These are phyloP conservation scores for Orchestia grillus DNA, from an alignment of 1,140 invertebrate species.

Conservation along the genomic window DNA sequence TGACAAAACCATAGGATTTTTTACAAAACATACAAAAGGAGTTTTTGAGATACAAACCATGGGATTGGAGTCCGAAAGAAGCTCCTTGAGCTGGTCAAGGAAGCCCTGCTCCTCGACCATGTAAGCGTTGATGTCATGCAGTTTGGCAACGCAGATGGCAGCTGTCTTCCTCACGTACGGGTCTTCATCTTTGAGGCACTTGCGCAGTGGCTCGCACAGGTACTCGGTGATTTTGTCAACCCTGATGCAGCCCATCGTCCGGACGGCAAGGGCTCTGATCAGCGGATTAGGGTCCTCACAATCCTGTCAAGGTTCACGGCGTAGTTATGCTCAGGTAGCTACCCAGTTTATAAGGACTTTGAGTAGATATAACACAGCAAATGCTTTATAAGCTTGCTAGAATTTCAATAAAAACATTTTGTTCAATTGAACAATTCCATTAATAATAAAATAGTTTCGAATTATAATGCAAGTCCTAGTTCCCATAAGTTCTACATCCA, in stretches of 20 bases:
- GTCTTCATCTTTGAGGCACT: slow-evolving; percentile 99
- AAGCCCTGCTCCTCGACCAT: slow-evolving; percentile 99
- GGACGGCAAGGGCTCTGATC: slow-evolving; percentile 96
- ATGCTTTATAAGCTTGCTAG: too few species aligned
- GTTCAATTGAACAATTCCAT: too few species aligned
- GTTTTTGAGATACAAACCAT: slow-evolving; percentile 82
- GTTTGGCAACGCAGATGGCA: slow-evolving; percentile 98
- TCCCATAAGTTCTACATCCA: too few species aligned
- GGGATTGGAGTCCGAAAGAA: slow-evolving; percentile 99
- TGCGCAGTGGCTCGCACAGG: slow-evolving; percentile 96
- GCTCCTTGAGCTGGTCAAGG: slow-evolving; percentile 95
- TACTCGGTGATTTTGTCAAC: slow-evolving; percentile 99
- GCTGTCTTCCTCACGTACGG: slow-evolving; percentile 99
- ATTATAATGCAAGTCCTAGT: too few species aligned
- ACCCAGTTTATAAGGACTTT: too few species aligned
- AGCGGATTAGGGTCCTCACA: slow-evolving; percentile 99
- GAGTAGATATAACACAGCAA: too few species aligned
- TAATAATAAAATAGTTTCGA: too few species aligned
- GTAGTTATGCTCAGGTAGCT: neutral
- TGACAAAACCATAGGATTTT: too few species aligned
- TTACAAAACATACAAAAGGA: too few species aligned
- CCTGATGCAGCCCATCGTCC: slow-evolving; percentile 99
- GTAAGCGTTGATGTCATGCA: slow-evolving; percentile 98
- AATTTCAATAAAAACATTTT: too few species aligned
- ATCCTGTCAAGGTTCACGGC: slow-evolving; percentile 78